Evolutionary conservation across 2,888 invertebrate genomes (phyloP), one percentile per base, ranked within the genome.

Genomic region (Pinctada fucata): DNA sequence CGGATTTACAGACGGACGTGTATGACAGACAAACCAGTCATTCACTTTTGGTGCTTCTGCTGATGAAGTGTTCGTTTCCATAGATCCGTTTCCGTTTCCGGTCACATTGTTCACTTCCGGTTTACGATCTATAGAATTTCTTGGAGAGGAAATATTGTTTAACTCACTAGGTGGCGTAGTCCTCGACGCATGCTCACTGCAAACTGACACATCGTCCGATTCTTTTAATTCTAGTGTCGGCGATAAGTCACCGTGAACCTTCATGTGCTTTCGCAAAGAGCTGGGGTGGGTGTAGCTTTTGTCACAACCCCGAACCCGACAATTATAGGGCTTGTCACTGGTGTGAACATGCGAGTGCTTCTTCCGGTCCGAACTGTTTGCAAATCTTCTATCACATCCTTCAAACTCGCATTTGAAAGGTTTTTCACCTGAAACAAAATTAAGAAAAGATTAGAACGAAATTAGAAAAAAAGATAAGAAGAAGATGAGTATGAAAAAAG

Each of bases 321-420:
- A 99, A 94, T 97, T 98, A 95, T 99, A 99, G 45, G 99, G 99
- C 93, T 99, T 99, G 94, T 99, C 99, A 70, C 97, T 97, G 72
- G 99, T 99, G 94, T 99, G 99, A 75, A 99, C 99, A 94, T 99
- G 99, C 81, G 98, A 98, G 93, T 99, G 99, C 93, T 99, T 99
- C 94, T 99, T 99, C 86, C 99, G 95, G 93, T 99, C 99, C 81
- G 98, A 98, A 86, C 98, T 98, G 94, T 99, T 99, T 83, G 99
- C 99, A 93, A 99, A 99, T 81, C 98, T 94, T 83, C 99, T 95
- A 93, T 99, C 99, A 94, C 99, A 99, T 90, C 98, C 98, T 84
- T 97, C 97, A 94, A 96, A 98, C 93, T 99, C 98, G 93, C 99
- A 99, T 93, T 97, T 97, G 94, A 99, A 99, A 48, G 99, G 99